Conservation (phyloP, 2,113 vertebrate species). For the Campylomormyrus tamandua region DNA sequence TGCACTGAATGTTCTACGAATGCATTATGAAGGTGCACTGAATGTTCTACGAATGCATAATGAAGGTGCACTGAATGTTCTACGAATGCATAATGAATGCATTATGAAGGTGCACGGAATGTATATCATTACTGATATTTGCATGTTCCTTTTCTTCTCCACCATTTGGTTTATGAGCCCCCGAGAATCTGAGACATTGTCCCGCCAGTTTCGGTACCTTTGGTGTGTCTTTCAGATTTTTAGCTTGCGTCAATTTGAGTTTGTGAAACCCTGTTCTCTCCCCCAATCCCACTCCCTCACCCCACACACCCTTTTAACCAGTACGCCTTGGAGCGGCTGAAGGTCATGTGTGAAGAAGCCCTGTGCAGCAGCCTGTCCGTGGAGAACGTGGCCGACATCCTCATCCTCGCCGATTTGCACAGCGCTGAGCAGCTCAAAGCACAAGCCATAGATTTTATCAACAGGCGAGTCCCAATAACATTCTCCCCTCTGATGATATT, state of each 20-base stretch:
- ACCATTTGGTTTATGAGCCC: not conserved
- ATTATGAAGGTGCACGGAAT: no score
- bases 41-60: no score
- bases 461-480: conserved; percentile 74
- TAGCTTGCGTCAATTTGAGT: not conserved
- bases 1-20: no score
- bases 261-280: not conserved
- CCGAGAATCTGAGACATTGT: not conserved
- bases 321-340: conserved; percentile 98
- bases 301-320: conserved; percentile 39
- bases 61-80: no score
- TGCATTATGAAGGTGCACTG: no score
- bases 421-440: conserved; percentile 99
- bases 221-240: not conserved
- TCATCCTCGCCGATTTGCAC: conserved; percentile 99
- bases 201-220: not conserved
- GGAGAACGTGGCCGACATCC: conserved; percentile 97
- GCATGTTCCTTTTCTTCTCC: not conserved
- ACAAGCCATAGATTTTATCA: conserved; percentile 99
- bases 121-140: not conserved
- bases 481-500: conserved; percentile 57
- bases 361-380: conserved; percentile 97
- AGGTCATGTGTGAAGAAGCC: conserved; percentile 99
- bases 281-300: not conserved
- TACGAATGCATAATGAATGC: no score